Evolutionary conservation across 2,113 vertebrate genomes (phyloP).

Genomic region (Desmodus rotundus): DNA sequence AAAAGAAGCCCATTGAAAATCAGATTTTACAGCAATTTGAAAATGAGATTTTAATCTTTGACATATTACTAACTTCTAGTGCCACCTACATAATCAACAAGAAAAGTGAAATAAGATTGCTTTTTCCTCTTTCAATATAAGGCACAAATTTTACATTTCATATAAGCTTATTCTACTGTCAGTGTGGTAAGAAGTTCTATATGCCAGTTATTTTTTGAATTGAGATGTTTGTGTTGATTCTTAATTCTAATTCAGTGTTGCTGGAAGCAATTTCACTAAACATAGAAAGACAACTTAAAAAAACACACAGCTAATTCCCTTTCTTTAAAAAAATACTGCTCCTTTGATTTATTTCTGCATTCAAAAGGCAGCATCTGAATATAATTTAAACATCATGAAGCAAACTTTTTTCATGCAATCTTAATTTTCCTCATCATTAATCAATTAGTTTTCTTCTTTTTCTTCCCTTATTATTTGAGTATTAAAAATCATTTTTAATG

Average conservation of each 20-base stretch:
- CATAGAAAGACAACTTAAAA: not conserved
- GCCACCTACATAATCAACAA: not conserved
- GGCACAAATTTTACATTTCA: not conserved
- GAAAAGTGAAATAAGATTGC: not conserved
- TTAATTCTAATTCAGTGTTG: not conserved
- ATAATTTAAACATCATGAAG: not conserved
- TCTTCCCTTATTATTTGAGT: not conserved
- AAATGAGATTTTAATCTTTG: conserved; percentile 29
- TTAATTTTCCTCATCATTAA: conserved; percentile 1
- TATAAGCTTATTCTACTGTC: not conserved
- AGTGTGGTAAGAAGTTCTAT: not conserved
- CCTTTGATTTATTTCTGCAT: not conserved
- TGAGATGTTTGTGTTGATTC: not conserved
- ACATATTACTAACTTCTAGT: not conserved
- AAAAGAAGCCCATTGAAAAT: not conserved
- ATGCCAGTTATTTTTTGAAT: not conserved
- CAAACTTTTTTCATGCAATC: not conserved
- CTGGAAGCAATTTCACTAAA: not conserved
- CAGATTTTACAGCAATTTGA: not conserved
- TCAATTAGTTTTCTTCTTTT: not conserved
- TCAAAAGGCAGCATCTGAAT: not conserved
- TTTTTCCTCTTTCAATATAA: not conserved
- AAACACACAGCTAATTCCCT: not conserved
- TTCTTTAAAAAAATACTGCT: not conserved
- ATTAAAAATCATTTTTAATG: not conserved